phyloP scores from a whole-genome alignment of 2,113 vertebrate species.

The Tangachromis dhanisi region DNA sequence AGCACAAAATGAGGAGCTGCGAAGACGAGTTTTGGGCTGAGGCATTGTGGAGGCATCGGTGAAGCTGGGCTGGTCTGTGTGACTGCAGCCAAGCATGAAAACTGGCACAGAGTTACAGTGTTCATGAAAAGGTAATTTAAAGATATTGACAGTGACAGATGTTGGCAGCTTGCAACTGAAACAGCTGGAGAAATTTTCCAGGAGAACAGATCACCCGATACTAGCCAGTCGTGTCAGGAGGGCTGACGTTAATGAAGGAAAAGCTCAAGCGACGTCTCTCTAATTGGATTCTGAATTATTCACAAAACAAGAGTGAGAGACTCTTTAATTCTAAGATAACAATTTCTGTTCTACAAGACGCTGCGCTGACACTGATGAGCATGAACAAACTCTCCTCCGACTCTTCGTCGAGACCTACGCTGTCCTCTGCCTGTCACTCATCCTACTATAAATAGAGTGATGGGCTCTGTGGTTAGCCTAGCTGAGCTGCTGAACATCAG shows the following conservation, averaged over 20 bases:
- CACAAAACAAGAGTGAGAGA: background rate
- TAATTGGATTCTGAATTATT: background rate
- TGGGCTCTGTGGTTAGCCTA: background rate
- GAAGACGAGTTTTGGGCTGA: background rate
- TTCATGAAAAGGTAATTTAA: background rate
- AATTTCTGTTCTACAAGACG: background rate
- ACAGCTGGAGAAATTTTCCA: background rate
- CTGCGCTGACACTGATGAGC: background rate
- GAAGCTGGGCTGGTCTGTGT: background rate
- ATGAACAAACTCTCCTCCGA: background rate
- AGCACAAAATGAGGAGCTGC: background rate
- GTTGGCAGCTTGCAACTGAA: background rate
- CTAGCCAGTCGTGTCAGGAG: background rate
- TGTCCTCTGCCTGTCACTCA: constrained; percentile 4
- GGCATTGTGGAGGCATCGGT: background rate
- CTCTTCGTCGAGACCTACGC: background rate
- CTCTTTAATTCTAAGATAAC: background rate
- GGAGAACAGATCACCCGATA: background rate
- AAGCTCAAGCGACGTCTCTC: background rate
- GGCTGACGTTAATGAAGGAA: background rate
- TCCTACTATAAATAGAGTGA: constrained; percentile 17
- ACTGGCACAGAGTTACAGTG: background rate
- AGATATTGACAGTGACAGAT: background rate
- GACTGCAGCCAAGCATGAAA: background rate
- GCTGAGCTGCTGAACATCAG: background rate